Evolutionary conservation across 2,797 vertebrate species (phyloP).

Genomic region (Microhierax caerulescens): DNA sequence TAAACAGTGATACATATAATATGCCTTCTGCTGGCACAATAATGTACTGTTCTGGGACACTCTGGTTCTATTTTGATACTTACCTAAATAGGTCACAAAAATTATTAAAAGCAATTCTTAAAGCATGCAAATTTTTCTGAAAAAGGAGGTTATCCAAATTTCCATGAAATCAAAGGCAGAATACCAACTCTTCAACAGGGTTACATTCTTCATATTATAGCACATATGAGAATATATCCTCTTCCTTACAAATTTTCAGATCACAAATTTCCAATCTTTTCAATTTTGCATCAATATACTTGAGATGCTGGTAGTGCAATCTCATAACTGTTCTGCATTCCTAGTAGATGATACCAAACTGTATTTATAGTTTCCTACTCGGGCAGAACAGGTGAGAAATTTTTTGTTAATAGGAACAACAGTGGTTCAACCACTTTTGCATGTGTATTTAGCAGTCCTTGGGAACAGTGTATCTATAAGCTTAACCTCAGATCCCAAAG

Average conservation of each 20-base stretch:
- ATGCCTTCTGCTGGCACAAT: background rate
- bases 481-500: background rate
- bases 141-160: background rate
- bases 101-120: background rate
- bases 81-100: conserved; percentile 35
- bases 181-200: background rate
- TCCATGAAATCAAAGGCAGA: background rate
- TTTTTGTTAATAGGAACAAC: background rate
- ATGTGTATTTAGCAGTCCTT: background rate
- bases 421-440: background rate
- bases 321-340: background rate
- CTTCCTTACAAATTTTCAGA: background rate
- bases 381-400: background rate
- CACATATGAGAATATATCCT: background rate
- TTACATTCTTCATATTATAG: background rate
- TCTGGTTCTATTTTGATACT: conserved; percentile 7
- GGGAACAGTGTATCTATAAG: background rate
- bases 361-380: background rate
- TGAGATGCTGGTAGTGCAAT: background rate
- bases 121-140: background rate
- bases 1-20: background rate
- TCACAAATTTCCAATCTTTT: background rate
- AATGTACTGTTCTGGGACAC: conserved; percentile 15
- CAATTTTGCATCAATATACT: background rate
- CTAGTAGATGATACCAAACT: background rate